phyloP scores from a whole-genome alignment of 2,113 vertebrate genomes.

The Artemisiospiza belli region DNA sequence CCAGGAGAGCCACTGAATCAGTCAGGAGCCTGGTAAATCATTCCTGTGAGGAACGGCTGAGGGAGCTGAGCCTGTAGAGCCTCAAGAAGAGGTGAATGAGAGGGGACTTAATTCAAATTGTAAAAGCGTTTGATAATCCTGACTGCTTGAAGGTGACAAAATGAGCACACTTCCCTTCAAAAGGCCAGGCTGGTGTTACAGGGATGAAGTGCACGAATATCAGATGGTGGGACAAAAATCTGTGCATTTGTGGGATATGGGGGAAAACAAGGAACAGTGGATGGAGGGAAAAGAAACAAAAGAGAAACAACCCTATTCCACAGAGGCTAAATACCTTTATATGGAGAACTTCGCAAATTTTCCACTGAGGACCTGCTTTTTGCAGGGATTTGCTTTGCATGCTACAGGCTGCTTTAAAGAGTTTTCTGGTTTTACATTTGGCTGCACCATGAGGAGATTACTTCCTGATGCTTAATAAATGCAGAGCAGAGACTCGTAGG shows the following conservation, averaged over 20 bases:
- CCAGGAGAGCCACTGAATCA: background rate
- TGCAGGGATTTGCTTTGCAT: background rate
- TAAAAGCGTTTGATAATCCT: background rate
- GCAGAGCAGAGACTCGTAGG: background rate
- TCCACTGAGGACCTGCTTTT: background rate
- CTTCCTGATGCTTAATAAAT: constrained; percentile 43
- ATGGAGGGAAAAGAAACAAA: background rate
- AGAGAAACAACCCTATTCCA: background rate
- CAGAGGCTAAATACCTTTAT: background rate
- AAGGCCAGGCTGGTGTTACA: background rate
- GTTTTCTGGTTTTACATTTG: constrained; percentile 20
- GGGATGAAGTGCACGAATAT: background rate
- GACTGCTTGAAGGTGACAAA: background rate
- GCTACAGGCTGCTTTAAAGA: background rate
- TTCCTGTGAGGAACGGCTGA: background rate
- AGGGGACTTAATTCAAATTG: background rate
- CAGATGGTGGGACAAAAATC: background rate
- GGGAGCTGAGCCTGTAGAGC: background rate
- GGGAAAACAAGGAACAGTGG: background rate
- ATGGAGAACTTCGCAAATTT: background rate
- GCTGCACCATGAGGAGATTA: background rate
- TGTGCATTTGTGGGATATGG: background rate
- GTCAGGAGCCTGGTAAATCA: background rate
- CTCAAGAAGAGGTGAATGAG: background rate
- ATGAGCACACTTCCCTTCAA: background rate